Evolutionary conservation across 1,140 invertebrate genomes (phyloP).

Genomic region (Drosophila fuyamai): DNA sequence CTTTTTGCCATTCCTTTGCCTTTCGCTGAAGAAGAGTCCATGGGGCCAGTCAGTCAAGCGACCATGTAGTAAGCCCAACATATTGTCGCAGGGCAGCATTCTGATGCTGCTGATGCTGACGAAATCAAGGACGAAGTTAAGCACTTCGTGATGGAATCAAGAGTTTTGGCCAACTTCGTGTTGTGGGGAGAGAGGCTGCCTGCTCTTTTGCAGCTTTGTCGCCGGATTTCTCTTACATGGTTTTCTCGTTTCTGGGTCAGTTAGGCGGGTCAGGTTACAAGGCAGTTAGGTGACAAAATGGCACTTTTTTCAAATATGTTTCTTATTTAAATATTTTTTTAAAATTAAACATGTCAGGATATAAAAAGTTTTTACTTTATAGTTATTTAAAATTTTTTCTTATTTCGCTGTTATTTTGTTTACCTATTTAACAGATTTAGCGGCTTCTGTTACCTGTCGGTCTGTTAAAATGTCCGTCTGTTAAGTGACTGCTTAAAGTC

Average conservation of each 20-base stretch:
- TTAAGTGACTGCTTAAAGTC: conserved; percentile 1
- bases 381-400: too few relatives aligned
- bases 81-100: conserved; percentile 72
- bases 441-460: background rate
- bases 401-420: background rate
- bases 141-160: conserved; percentile 59
- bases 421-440: background rate
- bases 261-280: conserved; percentile 19
- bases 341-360: background rate
- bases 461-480: background rate
- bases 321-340: background rate
- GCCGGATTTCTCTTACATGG: conserved; percentile 38
- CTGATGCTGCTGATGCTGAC: conserved; percentile 35
- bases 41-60: conserved; percentile 29
- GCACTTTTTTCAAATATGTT: background rate
- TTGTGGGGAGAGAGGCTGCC: background rate
- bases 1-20: conserved; percentile 22
- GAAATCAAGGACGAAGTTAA: conserved; percentile 78
- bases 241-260: conserved; percentile 61
- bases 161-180: conserved; percentile 2
- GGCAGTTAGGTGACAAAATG: background rate
- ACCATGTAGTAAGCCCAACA: conserved; percentile 56
- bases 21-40: conserved; percentile 33
- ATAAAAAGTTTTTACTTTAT: background rate
- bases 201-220: conserved; percentile 74